Conservation (phyloP, 2,888 invertebrate genomes). For the Stenichneumon culpator region DNA sequence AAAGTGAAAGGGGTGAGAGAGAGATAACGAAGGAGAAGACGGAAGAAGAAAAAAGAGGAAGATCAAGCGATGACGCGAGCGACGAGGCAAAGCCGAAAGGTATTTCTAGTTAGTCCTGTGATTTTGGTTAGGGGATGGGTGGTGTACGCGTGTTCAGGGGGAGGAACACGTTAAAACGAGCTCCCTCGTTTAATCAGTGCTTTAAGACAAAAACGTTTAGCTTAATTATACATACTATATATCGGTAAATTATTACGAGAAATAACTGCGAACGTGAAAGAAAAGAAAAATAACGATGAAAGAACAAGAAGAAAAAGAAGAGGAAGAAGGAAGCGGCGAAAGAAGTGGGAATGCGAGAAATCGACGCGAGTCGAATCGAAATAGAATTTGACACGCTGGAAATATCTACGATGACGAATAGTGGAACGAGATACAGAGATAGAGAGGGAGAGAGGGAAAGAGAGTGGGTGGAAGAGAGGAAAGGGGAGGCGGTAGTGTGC, state of each 20-base stretch:
- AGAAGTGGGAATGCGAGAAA: neutral
- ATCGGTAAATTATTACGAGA: constrained; percentile 79
- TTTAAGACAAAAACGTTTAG: constrained; percentile 84
- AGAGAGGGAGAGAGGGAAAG: constrained; percentile 38
- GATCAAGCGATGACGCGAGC: constrained; percentile 35
- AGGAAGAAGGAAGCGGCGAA: neutral
- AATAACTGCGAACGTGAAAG: constrained; percentile 58
- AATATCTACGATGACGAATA: constrained; percentile 10
- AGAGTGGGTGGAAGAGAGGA: constrained; percentile 39
- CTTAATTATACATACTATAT: constrained; percentile 79
- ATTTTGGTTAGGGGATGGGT: constrained; percentile 83
- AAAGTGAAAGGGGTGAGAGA: constrained; percentile 4
- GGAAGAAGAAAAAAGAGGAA: neutral
- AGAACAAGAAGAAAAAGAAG: neutral
- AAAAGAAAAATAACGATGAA: constrained; percentile 31
- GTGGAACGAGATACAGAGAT: neutral
- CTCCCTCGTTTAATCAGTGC: constrained; percentile 85
- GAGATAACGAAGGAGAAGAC: constrained; percentile 20
- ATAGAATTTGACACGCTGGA: constrained; percentile 12
- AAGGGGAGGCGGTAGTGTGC: constrained; percentile 22
- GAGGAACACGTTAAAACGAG: constrained; percentile 83
- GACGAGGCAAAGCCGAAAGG: constrained; percentile 77
- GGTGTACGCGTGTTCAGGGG: constrained; percentile 81
- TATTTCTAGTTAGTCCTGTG: constrained; percentile 85
- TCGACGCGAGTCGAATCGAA: constrained; percentile 12